Evolutionary conservation across 2,113 vertebrate species (phyloP).

Genomic region (Scomber japonicus): DNA sequence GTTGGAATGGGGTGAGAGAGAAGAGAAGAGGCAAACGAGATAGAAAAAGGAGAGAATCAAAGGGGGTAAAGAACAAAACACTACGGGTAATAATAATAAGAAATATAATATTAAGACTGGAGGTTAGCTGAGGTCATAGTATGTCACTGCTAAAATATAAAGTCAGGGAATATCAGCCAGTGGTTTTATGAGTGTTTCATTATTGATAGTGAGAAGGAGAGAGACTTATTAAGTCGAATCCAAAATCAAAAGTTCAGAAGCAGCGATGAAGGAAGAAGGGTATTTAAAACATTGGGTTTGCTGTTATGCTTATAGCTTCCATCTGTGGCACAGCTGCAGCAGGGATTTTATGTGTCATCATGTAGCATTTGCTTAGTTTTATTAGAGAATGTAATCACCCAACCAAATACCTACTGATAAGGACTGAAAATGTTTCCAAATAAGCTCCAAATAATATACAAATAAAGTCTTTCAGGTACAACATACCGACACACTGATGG

Average conservation of each 20-base stretch:
- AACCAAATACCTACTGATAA: conserved; percentile 26
- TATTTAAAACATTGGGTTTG: conserved; percentile 51
- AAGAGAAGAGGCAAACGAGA: conserved; percentile 23
- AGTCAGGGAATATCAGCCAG: conserved; percentile 73
- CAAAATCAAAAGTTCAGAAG: conserved; percentile 71
- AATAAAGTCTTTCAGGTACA: neutral
- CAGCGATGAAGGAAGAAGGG: conserved; percentile 46
- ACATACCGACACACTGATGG: neutral
- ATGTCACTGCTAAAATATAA: conserved; percentile 76
- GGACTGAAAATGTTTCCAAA: conserved; percentile 16
- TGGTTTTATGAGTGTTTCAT: conserved; percentile 81
- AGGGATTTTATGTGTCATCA: conserved; percentile 26
- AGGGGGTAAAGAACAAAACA: conserved; percentile 53
- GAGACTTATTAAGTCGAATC: conserved; percentile 77
- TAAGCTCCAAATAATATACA: conserved; percentile 5
- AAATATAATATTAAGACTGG: conserved; percentile 81
- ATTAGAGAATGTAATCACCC: conserved; percentile 49
- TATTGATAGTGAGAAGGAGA: conserved; percentile 77
- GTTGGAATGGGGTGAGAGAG: conserved; percentile 15
- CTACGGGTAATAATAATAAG: conserved; percentile 72
- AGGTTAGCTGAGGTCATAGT: conserved; percentile 72
- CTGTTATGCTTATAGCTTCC: conserved; percentile 41
- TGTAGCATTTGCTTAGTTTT: conserved; percentile 49
- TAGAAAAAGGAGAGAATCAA: conserved; percentile 32
- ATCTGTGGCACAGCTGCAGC: conserved; percentile 46